Evolutionary conservation across 2,797 vertebrate genomes (phyloP).

Genomic region (Onychomys leucogaster): DNA sequence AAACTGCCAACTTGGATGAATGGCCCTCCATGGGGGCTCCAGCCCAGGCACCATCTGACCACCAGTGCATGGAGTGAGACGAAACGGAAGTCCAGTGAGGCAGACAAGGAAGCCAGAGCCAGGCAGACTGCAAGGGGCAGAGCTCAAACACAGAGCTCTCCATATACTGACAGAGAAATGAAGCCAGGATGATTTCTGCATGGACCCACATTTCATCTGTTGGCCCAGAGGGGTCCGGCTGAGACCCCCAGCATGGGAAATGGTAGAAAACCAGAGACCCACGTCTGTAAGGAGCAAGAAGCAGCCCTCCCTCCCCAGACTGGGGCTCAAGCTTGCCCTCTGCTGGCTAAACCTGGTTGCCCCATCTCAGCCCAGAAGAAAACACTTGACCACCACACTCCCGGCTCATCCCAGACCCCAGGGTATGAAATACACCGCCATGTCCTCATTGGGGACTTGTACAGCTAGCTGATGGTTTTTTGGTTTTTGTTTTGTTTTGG

Average conservation of each 20-base stretch:
- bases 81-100: not conserved
- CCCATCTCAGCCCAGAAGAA: not conserved
- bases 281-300: not conserved
- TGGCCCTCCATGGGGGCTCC: not conserved
- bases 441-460: not conserved
- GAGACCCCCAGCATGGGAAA: not conserved
- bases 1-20: not conserved
- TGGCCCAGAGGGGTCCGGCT: not conserved
- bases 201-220: not conserved
- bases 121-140: not conserved
- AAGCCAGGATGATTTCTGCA: not conserved
- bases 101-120: not conserved
- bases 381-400: not conserved
- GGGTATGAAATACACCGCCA: not conserved
- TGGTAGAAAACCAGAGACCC: slow-evolving; percentile 2
- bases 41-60: not conserved
- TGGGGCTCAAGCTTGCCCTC: not conserved
- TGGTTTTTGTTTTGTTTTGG: no score
- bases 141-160: not conserved
- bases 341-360: not conserved
- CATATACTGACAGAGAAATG: not conserved
- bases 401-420: not conserved
- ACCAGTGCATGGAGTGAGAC: not conserved
- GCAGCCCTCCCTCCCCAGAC: not conserved
- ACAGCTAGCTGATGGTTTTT: not conserved